Conservation (phyloP, 1,140 invertebrate genomes). For the Galendromus occidentalis region DNA sequence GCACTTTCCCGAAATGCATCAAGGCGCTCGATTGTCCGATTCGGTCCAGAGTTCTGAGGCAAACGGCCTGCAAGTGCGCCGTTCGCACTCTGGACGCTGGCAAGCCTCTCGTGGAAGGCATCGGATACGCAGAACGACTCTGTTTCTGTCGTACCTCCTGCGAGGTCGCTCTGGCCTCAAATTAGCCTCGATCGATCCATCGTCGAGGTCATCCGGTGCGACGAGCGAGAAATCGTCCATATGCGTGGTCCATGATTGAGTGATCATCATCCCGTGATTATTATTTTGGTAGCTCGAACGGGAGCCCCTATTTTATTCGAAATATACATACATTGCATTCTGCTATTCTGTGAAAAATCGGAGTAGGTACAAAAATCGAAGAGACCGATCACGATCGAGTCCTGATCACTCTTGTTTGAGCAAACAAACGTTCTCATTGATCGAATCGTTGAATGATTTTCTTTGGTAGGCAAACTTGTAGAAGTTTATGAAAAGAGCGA, state of each 20-base stretch:
- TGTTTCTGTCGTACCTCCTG: too few relatives aligned
- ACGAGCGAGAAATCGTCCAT: too few relatives aligned
- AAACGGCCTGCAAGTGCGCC: not conserved
- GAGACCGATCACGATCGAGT: too few relatives aligned
- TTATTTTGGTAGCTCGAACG: not conserved
- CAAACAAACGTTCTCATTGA: constrained; percentile 1
- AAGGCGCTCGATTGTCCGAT: too few relatives aligned
- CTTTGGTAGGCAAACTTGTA: constrained; percentile 57
- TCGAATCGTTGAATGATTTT: constrained; percentile 13
- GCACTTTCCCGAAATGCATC: not conserved
- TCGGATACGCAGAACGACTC: too few relatives aligned
- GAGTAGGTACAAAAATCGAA: not conserved
- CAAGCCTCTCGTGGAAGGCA: not conserved
- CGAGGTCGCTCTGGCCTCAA: too few relatives aligned
- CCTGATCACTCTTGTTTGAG: not conserved
- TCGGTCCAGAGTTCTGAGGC: not conserved
- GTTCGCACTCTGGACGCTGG: not conserved
- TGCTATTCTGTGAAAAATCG: not conserved
- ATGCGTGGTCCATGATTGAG: too few relatives aligned
- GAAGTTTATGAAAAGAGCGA: constrained; percentile 74
- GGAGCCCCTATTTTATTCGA: not conserved
- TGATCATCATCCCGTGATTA: too few relatives aligned
- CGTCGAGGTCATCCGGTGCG: too few relatives aligned
- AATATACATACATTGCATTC: not conserved
- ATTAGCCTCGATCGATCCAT: too few relatives aligned